A percentile compares a stretch with the other conserved stretches of the same genome.
phyloP scores from a whole-genome alignment of 2,113 vertebrate genomes.

The Polypterus senegalus region DNA sequence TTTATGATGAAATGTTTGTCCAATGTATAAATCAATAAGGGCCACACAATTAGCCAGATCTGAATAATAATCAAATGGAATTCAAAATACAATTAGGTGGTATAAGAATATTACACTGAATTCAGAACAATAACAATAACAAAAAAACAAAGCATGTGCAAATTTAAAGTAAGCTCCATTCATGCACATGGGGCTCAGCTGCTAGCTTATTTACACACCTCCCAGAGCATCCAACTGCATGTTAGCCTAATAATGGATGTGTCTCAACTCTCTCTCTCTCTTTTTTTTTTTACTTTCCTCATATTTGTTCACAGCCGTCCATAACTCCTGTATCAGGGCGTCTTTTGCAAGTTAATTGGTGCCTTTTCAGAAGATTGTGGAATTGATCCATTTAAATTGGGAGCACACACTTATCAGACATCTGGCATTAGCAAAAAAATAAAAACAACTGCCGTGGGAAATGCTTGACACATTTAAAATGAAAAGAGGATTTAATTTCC shows the following conservation, averaged over 20 bases:
- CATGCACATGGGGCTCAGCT: too few species aligned
- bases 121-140: too few species aligned
- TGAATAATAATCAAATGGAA: too few species aligned
- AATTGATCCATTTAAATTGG: background rate
- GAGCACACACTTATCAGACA: background rate
- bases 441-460: background rate
- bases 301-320: background rate
- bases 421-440: background rate
- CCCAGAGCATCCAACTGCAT: background rate
- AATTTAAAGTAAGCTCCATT: too few species aligned
- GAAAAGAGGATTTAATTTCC: background rate
- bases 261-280: background rate
- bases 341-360: background rate
- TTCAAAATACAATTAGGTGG: too few species aligned
- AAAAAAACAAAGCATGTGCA: too few species aligned
- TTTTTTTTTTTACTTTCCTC: background rate
- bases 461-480: constrained; percentile 4
- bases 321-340: background rate
- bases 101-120: too few species aligned
- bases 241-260: background rate
- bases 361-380: background rate
- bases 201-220: background rate
- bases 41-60: too few species aligned
- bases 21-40: too few species aligned
- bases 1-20: too few species aligned